Evolutionary conservation across 30 jellyfish, hydroid and myxozoan species (phyloP).

Genomic region (Chironex yamaguchii): DNA sequence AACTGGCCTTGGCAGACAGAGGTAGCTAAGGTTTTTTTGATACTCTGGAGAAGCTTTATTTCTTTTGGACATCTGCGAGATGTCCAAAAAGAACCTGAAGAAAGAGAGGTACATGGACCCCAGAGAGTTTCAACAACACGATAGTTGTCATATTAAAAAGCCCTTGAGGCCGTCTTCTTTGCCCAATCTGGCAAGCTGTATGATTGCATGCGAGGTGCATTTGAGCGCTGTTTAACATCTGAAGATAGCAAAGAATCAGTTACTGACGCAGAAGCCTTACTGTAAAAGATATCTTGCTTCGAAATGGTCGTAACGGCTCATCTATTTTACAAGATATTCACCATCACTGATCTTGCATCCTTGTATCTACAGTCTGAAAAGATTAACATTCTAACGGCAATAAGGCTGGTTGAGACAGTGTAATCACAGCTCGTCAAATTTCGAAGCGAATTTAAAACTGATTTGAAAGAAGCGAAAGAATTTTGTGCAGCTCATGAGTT

Average conservation of each 20-base stretch:
- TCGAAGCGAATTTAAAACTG: background rate
- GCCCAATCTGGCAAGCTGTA: background rate
- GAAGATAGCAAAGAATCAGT: background rate
- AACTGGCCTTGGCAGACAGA: too few relatives aligned
- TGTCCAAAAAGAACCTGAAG: too few relatives aligned
- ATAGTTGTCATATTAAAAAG: slow-evolving; percentile 28
- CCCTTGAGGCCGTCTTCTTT: slow-evolving; percentile 29
- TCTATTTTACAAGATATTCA: background rate
- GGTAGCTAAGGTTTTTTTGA: too few relatives aligned
- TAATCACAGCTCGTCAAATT: background rate
- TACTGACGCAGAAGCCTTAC: slow-evolving; percentile 16
- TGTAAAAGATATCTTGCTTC: background rate
- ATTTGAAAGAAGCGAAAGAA: background rate
- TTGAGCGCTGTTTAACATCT: background rate
- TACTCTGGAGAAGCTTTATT: too few relatives aligned
- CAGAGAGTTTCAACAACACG: slow-evolving; percentile 30
- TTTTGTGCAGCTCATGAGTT: background rate
- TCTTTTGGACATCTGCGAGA: too few relatives aligned
- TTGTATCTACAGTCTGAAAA: background rate
- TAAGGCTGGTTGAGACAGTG: background rate
- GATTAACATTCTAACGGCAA: slow-evolving; percentile 9
- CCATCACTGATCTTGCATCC: slow-evolving; percentile 2
- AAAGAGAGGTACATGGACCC: too few relatives aligned
- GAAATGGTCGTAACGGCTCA: background rate
- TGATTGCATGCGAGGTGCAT: background rate